phyloP scores from a whole-genome alignment of 2,888 invertebrate genomes.

The Dryobotodes eremita region DNA sequence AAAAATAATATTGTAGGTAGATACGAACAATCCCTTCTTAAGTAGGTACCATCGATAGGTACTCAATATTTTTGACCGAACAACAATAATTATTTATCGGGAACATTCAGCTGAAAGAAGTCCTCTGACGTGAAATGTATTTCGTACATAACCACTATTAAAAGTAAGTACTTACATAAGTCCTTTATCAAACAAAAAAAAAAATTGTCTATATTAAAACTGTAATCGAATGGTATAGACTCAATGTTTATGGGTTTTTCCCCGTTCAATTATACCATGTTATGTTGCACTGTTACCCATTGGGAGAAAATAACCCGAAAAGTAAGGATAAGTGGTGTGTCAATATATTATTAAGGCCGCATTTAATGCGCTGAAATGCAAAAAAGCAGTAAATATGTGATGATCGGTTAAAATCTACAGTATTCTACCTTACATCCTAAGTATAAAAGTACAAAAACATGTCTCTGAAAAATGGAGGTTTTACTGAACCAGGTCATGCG shows the following conservation, averaged over 20 bases:
- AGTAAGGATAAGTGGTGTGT: not conserved
- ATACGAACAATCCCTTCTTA: not conserved
- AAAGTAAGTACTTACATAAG: no score
- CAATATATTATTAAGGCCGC: not conserved
- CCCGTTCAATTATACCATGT: no score
- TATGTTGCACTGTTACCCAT: no score
- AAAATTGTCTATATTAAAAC: no score
- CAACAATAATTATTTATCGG: not conserved
- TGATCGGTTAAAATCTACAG: not conserved
- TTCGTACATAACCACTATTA: not conserved
- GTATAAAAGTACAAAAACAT: slow-evolving; percentile 31
- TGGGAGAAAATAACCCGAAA: no score
- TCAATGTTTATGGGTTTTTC: no score
- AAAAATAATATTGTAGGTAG: not conserved
- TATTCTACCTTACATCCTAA: not conserved
- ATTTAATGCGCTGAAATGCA: not conserved
- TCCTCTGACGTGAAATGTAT: not conserved
- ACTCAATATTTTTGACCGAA: not conserved
- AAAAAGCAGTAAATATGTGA: not conserved
- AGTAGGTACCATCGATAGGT: no score
- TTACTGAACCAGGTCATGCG: not conserved
- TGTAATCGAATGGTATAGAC: not conserved
- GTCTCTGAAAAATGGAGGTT: slow-evolving; percentile 5
- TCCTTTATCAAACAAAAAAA: no score
- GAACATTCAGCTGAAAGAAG: not conserved